These are phyloP conservation scores for Eretmocerus hayati DNA, from an alignment of 2,888 invertebrate genomes.

Conservation along the genomic window DNA sequence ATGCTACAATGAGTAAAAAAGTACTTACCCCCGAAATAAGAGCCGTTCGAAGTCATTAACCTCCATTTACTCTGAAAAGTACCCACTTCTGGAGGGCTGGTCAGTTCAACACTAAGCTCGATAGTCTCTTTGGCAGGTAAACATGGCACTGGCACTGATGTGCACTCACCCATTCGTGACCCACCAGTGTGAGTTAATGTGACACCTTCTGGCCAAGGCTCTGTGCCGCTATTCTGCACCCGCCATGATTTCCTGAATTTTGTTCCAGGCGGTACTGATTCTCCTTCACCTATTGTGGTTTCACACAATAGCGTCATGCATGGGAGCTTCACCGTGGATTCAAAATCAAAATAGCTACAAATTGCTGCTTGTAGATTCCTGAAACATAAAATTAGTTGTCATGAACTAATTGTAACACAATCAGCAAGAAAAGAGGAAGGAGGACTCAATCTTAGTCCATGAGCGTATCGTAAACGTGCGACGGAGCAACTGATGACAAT, in stretches of 20 bases:
- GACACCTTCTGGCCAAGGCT: constrained; percentile 82
- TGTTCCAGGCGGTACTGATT: constrained; percentile 64
- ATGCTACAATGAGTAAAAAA: no score
- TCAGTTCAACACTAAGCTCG: constrained; percentile 71
- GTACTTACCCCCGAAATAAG: constrained; percentile 82
- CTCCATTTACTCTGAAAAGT: constrained; percentile 84
- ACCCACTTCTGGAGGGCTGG: constrained; percentile 68
- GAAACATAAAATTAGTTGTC: constrained; percentile 24
- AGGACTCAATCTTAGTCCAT: not conserved
- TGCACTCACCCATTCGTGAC: constrained; percentile 54
- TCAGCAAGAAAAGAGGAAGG: not conserved
- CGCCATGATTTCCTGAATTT: constrained; percentile 82
- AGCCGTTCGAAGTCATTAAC: constrained; percentile 77
- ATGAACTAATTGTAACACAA: not conserved
- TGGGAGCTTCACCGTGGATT: constrained; percentile 66
- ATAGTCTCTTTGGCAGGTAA: constrained; percentile 70
- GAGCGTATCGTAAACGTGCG: no score
- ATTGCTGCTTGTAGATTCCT: constrained; percentile 97
- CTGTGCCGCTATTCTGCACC: constrained; percentile 79
- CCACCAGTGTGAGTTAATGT: constrained; percentile 70
- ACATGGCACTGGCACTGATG: constrained; percentile 59
- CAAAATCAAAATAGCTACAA: constrained; percentile 89
- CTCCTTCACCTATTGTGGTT: constrained; percentile 70
- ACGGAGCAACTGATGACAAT: no score
- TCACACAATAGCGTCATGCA: constrained; percentile 70